phyloP scores from a whole-genome alignment of 2,888 invertebrate genomes.

The Leistus spinibarbis region DNA sequence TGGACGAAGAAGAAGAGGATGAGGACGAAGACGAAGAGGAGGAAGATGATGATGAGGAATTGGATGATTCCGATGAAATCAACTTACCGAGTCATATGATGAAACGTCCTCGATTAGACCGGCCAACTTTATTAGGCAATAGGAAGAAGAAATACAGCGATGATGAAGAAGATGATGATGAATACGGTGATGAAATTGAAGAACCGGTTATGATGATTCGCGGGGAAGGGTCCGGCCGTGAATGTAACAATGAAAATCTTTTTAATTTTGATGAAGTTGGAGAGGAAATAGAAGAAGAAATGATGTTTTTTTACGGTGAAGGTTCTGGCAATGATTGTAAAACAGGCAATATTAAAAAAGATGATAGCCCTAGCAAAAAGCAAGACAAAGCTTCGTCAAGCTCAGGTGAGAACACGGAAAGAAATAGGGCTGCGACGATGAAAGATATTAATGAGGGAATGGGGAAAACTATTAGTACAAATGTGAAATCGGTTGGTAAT shows the following conservation, averaged over 20 bases:
- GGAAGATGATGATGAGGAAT: conserved; percentile 43
- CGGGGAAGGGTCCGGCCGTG: conserved; percentile 70
- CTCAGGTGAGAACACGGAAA: not conserved
- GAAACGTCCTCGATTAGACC: conserved; percentile 44
- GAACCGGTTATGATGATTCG: conserved; percentile 74
- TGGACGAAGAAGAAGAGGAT: conserved; percentile 43
- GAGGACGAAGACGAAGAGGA: conserved; percentile 40
- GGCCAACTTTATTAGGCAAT: conserved; percentile 46
- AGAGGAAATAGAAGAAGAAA: conserved; percentile 75
- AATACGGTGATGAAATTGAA: conserved; percentile 71
- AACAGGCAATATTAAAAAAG: conserved; percentile 66
- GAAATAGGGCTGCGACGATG: not conserved
- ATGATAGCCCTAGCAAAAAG: not conserved
- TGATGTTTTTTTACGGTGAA: conserved; percentile 72
- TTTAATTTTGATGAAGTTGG: conserved; percentile 55
- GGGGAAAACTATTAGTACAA: conserved; percentile 9
- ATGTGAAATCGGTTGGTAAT: conserved; percentile 5
- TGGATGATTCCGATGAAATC: conserved; percentile 44
- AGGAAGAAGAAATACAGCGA: conserved; percentile 42
- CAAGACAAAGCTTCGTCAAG: not conserved
- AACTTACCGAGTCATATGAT: conserved; percentile 44
- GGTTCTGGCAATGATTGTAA: conserved; percentile 75
- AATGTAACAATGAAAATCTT: conserved; percentile 42
- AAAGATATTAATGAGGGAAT: not conserved
- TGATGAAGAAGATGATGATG: conserved; percentile 42